A percentile compares a stretch with the other conserved stretches of the same genome.
Conservation (phyloP, 2,797 vertebrate genomes). For the Phalloptychus januarius region DNA sequence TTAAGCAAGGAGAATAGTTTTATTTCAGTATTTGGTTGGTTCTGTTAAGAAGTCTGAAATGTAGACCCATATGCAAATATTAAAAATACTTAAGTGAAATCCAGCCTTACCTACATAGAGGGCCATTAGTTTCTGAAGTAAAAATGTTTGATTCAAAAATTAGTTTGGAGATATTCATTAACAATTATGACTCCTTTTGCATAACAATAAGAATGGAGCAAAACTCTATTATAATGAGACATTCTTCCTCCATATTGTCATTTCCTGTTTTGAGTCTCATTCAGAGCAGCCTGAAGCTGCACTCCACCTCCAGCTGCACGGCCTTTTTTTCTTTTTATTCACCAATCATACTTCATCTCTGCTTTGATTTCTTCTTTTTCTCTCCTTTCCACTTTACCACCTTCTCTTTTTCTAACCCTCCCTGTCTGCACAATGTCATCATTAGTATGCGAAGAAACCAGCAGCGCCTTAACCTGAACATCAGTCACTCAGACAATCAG, state of each 20-base stretch:
- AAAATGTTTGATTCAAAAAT: slow-evolving; percentile 44
- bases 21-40: background rate
- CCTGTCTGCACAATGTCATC: slow-evolving; percentile 37
- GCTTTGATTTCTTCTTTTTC: slow-evolving; percentile 20
- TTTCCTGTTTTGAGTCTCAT: slow-evolving; percentile 75
- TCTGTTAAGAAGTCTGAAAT: background rate
- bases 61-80: background rate
- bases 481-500: slow-evolving; percentile 54
- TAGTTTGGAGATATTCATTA: slow-evolving; percentile 33
- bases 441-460: slow-evolving; percentile 62
- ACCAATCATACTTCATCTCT: slow-evolving; percentile 53
- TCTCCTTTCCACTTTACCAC: background rate
- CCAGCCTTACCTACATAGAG: background rate
- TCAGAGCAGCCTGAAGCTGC: slow-evolving; percentile 60
- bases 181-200: slow-evolving; percentile 13
- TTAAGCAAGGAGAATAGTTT: background rate
- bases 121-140: slow-evolving; percentile 25
- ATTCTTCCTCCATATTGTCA: slow-evolving; percentile 58
- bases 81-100: background rate
- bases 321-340: slow-evolving; percentile 37
- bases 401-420: slow-evolving; percentile 4
- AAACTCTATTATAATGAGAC: slow-evolving; percentile 49
- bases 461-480: slow-evolving; percentile 43
- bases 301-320: slow-evolving; percentile 51
- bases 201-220: slow-evolving; percentile 22